Evolutionary conservation across 1,140 invertebrate species (phyloP), one percentile per base, ranked within the genome.

Genomic region (Zaprionus lachaisei): DNA sequence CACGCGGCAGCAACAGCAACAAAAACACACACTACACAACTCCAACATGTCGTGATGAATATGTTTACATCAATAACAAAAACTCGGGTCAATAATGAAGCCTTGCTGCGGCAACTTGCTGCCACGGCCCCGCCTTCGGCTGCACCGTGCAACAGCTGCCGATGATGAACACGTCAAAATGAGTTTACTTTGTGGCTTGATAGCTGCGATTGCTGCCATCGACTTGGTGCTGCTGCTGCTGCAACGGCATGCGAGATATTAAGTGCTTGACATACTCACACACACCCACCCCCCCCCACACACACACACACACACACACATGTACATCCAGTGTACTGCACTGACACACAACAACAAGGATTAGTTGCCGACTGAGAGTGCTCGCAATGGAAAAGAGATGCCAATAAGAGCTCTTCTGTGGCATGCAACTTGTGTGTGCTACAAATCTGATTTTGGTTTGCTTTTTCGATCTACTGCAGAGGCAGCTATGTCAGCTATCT

Each of bases 1-100:
- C 77, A 74, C 68, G 51, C 49, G 62, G 63, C 58, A 78, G 68
- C 67, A 55, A 57, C 72, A 49, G 26, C 73, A 49, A 69, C 77
- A 58, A 51, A 15, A 49, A 66, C 77, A 58, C 57, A 15, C 60
- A n/a, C 72, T 3, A 9, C 9, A 11, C 31, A 64, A 44, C 24
- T 44, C 14, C 47, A 31, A 44, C 61, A 76, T 62, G 71, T 56
- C 56, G 72, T 87, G 84, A 87, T 87, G 84, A 89, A 87, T 87
- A 84, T 89, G 84, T 79, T 87, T 84, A 89, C 84, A 87, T 87
- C 84, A 81, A 87, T 89, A 89, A 81, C 77, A 79, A 81, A 77
- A 89, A 75, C 69, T 54, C 63, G 81, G 84, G 79, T 89, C 83
- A 87, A 89, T 83, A 89, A 80, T 84, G 74, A 78, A 81, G 71